phyloP scores from a whole-genome alignment of 2,888 invertebrate species.

The Thereva unica region DNA sequence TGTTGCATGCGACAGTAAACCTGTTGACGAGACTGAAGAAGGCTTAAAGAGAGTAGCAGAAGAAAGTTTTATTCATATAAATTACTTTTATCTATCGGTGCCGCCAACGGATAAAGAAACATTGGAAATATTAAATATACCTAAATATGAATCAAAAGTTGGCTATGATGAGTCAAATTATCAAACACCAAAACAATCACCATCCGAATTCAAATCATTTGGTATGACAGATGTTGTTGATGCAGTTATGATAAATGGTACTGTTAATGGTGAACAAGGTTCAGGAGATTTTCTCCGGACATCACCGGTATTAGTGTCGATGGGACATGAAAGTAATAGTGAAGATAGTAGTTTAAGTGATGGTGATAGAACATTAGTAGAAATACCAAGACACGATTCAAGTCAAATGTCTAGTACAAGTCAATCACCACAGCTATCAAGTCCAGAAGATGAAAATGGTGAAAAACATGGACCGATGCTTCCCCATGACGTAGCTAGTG shows the following conservation, averaged over 20 bases:
- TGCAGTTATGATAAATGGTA: conserved; percentile 52
- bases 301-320: conserved; percentile 51
- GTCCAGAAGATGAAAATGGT: conserved; percentile 54
- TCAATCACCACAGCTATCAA: conserved; percentile 57
- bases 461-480: conserved; percentile 16
- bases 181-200: conserved; percentile 38
- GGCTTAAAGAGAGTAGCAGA: conserved; percentile 50
- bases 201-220: conserved; percentile 43
- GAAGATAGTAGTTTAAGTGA: conserved; percentile 78
- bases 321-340: conserved; percentile 67
- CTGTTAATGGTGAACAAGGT: conserved; percentile 12
- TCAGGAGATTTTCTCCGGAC: conserved; percentile 39
- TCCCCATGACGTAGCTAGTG: conserved; percentile 10
- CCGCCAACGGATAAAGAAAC: conserved; percentile 67
- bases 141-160: conserved; percentile 52
- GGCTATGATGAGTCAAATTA: conserved; percentile 11
- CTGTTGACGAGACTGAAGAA: conserved; percentile 58
- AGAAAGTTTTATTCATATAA: conserved; percentile 64
- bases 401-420: conserved; percentile 56
- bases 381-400: conserved; percentile 51
- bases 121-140: conserved; percentile 58
- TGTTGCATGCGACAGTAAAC: conserved; percentile 52
- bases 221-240: conserved; percentile 53
- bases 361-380: conserved; percentile 65
- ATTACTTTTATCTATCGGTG: conserved; percentile 65